phyloP scores from a whole-genome alignment of 2,888 invertebrate species.

The Drosophila picticornis region DNA sequence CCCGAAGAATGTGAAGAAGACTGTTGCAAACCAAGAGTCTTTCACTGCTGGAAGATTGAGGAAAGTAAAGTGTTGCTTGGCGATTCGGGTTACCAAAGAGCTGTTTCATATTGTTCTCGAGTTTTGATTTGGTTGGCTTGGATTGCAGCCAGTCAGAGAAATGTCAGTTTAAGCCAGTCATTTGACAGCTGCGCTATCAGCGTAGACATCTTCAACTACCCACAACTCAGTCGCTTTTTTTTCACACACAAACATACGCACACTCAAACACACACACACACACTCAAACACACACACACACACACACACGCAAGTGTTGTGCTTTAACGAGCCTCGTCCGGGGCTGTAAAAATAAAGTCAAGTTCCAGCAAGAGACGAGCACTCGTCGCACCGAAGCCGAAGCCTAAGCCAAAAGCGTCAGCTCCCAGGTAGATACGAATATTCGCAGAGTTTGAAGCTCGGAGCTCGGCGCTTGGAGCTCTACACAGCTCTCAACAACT shows the following conservation, averaged over 20 bases:
- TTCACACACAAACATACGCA: conserved; percentile 24
- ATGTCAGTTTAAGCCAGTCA: conserved; percentile 19
- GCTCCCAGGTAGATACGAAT: conserved; percentile 41
- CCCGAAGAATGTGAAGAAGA: not conserved
- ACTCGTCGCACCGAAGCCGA: not conserved
- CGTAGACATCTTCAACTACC: conserved; percentile 56
- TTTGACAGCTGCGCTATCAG: conserved; percentile 55
- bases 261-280: conserved; percentile 18
- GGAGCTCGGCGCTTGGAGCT: conserved; percentile 18
- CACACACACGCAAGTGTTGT: not conserved
- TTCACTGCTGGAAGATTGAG: not conserved
- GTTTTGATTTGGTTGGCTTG: not conserved
- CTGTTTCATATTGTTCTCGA: conserved; percentile 13
- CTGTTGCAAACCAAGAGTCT: not conserved
- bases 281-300: conserved; percentile 6
- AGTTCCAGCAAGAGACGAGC: conserved; percentile 30
- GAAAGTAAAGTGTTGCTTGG: conserved; percentile 9
- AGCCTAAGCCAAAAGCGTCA: not conserved
- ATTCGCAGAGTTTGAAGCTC: conserved; percentile 45
- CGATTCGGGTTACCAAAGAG: not conserved
- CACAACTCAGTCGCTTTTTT: conserved; percentile 40
- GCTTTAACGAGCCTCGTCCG: conserved; percentile 55
- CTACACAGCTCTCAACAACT: conserved; percentile 18
- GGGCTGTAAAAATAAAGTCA: conserved; percentile 52
- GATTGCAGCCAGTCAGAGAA: conserved; percentile 3